These are phyloP conservation scores for Pammene aurita DNA, from an alignment of 2,888 invertebrate genomes.

Conservation along the genomic window DNA sequence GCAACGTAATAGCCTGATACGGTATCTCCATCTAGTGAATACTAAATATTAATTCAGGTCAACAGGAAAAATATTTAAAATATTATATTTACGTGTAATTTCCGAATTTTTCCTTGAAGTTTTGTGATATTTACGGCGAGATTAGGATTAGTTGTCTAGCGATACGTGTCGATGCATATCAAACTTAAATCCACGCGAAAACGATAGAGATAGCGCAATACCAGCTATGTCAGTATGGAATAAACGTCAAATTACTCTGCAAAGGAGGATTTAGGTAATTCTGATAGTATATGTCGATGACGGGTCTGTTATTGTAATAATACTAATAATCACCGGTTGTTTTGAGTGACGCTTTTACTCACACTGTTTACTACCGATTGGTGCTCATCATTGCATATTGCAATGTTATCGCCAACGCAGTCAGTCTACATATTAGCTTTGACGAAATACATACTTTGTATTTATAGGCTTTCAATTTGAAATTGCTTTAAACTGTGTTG, in stretches of 20 bases:
- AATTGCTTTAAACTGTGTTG: no score
- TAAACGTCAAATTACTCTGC: background rate
- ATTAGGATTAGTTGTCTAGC: background rate
- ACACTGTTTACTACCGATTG: constrained; percentile 18
- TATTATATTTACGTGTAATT: background rate
- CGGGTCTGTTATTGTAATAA: background rate
- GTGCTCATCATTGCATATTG: background rate
- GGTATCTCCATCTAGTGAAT: constrained; percentile 21
- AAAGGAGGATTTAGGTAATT: background rate
- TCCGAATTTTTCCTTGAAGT: constrained; percentile 18
- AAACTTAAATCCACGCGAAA: no score
- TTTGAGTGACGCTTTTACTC: constrained; percentile 19
- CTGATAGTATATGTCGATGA: background rate
- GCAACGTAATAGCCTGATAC: constrained; percentile 27
- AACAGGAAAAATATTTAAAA: constrained; percentile 34
- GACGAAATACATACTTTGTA: no score
- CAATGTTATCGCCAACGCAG: no score
- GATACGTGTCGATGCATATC: background rate
- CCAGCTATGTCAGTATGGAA: background rate
- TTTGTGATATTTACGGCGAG: constrained; percentile 1
- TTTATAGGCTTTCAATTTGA: no score
- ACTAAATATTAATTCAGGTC: constrained; percentile 30
- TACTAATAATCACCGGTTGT: constrained; percentile 29
- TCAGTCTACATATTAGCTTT: no score
- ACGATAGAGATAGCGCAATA: background rate